phyloP scores from a whole-genome alignment of 2,113 vertebrate species.

The Irena cyanogastra region DNA sequence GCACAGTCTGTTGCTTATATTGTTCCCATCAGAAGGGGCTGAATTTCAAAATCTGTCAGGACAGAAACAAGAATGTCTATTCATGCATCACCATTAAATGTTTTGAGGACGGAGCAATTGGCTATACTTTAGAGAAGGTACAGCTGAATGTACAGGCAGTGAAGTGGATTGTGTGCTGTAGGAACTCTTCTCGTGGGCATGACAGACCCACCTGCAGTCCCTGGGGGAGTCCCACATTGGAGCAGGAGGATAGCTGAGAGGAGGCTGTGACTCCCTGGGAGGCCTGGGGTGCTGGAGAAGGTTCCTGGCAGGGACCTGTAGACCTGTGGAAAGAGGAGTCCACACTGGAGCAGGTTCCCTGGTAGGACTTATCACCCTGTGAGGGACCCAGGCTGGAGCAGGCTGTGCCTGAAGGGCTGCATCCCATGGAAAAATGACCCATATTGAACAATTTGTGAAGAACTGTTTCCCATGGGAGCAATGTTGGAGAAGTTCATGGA shows the following conservation, averaged over 20 bases:
- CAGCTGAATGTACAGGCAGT: background rate
- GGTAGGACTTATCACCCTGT: background rate
- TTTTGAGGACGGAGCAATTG: background rate
- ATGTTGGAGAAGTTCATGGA: background rate
- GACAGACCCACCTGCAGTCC: background rate
- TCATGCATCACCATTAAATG: background rate
- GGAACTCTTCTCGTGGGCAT: background rate
- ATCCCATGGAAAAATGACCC: background rate
- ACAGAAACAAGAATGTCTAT: background rate
- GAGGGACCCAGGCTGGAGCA: background rate
- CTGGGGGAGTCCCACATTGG: rapidly evolving
- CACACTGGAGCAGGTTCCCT: background rate
- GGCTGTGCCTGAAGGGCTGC: too few species aligned
- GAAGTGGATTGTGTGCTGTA: too few species aligned
- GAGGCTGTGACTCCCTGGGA: background rate
- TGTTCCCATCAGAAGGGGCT: background rate
- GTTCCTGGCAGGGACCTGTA: background rate
- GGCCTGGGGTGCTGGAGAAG: background rate
- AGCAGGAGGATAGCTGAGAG: background rate
- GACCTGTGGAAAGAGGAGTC: rapidly evolving
- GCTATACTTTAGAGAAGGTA: background rate
- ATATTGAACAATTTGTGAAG: background rate
- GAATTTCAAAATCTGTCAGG: background rate
- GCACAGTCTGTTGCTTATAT: background rate
- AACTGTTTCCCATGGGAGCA: background rate